phyloP scores from a whole-genome alignment of 2,888 invertebrate genomes.

The Limnephilus rhombicus region DNA sequence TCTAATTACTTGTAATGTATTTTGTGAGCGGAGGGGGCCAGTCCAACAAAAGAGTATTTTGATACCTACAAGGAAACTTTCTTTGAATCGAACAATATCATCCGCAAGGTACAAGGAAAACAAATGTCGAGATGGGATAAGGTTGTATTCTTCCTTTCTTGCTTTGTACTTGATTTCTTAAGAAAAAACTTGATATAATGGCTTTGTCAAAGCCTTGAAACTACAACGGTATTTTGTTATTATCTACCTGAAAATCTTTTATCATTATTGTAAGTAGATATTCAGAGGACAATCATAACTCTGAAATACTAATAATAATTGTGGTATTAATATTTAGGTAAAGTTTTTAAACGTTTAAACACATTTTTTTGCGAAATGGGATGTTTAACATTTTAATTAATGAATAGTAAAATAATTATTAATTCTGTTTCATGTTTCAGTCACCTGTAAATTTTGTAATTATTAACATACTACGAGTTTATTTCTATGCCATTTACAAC shows the following conservation, averaged over 20 bases:
- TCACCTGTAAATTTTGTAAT: too few species aligned
- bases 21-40: background rate
- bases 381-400: too few species aligned
- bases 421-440: too few species aligned
- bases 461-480: too few species aligned
- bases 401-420: too few species aligned
- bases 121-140: background rate
- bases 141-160: background rate
- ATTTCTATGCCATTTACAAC: too few species aligned
- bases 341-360: too few species aligned
- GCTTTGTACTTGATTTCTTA: background rate
- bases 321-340: too few species aligned
- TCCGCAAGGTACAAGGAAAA: background rate
- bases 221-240: background rate
- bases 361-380: too few species aligned
- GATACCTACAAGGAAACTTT: background rate
- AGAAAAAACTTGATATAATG: background rate
- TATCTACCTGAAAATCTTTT: background rate
- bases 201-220: background rate
- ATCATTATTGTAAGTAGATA: background rate
- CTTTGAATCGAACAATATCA: conserved; percentile 14
- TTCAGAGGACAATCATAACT: background rate
- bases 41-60: background rate
- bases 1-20: conserved; percentile 30
- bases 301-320: background rate